Base-by-base conservation (phyloP, 2,113 vertebrate genomes). In the Cololabis saira region DNA sequence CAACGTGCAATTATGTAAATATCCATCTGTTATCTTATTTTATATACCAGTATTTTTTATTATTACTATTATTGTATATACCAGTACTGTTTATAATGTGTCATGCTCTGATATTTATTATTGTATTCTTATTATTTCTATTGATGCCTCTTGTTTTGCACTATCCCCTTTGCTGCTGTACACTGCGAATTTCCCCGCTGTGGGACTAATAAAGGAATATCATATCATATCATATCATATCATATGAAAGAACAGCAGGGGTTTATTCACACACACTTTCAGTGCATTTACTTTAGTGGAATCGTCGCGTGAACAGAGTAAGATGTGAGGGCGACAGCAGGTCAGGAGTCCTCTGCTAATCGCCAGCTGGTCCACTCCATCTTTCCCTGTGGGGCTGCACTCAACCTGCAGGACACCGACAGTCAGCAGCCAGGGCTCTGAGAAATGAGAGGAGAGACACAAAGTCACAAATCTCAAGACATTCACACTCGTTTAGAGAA, bases 281-380 rank as follows among this genome's bases (percentile, higher is more conserved):
- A 8, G 5, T 40, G 14, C 8, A 55, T 51, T 60, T 80, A 94
- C 93, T 62, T 83, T 43, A 48, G 60, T 51, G 40, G 16, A 22
- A 2, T 77, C 70, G 9, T 14, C 12, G 8, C 14, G 57, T 21
- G 85, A 81, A 49, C 76, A 53, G 51, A 91, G 81, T 41, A 97
- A 84, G 62, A 95, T 83, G 41, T 92, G 86, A 1, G 21, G 83
- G 53, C 70, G 91, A 82, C 93, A 94, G 89, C 95, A 94, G 0
- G 93, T 94, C 73, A 97, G 84, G 43, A 96, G 87, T 21, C 95
- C 95, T 22, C 93, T 90, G 64, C 74, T 87, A 54, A 96, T 68
- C 17, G 92, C 90, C 81, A 97, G 82, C 51, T 80, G 78, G 71
- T 81, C 92, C 72, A 95, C 71, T 6, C 89, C 85, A 0, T 94